phyloP scores from a whole-genome alignment of 2,113 vertebrate species.

The Halcyon malimbica region DNA sequence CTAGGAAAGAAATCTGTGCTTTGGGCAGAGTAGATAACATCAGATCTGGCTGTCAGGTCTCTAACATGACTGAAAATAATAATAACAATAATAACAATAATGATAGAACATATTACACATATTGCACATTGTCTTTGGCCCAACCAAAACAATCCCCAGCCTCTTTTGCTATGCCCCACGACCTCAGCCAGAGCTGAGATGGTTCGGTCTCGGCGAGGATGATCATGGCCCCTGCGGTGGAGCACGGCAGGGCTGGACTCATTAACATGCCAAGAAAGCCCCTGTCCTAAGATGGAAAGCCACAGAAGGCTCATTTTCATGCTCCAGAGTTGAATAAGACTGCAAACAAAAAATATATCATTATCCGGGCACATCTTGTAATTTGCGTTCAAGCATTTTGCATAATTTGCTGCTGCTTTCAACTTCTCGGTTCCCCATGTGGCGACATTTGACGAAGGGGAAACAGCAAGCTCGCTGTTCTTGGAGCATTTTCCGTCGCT shows the following conservation, averaged over 20 bases:
- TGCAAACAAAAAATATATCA: constrained; percentile 38
- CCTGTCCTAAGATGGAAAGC: neutral
- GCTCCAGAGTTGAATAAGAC: neutral
- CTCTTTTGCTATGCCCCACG: neutral
- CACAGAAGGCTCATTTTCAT: constrained; percentile 9
- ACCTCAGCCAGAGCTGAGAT: neutral
- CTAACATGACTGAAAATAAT: neutral
- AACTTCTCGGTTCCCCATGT: constrained; percentile 25
- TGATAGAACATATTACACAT: neutral
- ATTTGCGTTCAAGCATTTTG: constrained; percentile 27
- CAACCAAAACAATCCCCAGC: neutral
- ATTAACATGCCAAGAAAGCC: neutral
- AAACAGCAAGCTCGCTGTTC: constrained; percentile 44
- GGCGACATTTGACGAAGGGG: constrained; percentile 37
- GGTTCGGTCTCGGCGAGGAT: neutral
- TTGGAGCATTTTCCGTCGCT: constrained; percentile 25
- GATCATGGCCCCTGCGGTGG: neutral
- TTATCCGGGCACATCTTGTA: constrained; percentile 57
- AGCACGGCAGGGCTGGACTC: neutral
- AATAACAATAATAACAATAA: neutral
- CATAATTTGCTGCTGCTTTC: constrained; percentile 55
- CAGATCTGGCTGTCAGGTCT: neutral
- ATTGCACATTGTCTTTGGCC: neutral
- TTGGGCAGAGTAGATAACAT: neutral
- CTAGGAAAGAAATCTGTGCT: neutral